Base-by-base conservation (phyloP, 2,113 vertebrate species). In the Rhinopomastus cyanomelas region DNA sequence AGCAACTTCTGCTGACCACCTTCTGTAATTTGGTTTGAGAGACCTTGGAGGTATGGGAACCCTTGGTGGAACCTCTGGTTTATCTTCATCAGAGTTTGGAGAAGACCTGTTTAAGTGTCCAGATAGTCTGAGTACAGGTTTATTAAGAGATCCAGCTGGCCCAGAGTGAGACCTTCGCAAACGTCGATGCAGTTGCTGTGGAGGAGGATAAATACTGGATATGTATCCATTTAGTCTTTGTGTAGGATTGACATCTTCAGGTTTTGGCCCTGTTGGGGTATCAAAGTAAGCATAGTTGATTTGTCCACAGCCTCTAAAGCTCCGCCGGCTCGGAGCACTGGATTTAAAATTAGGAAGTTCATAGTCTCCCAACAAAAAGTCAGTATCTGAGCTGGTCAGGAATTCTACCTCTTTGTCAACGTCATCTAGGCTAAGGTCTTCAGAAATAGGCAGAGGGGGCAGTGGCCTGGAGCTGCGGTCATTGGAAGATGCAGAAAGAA, bases 1-100 rank as follows among this genome's bases (percentile, higher is more conserved):
- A 7, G 99, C 97, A 3, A 99, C 99, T 93, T 99, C 99, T 11
- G 98, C 99, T 34, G 99, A 99, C 99, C 99, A 99, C 94, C 99
- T 97, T 77, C 99, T 98, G 89, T 97, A 97, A 92, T 99, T 98
- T 6, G 97, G 97, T 78, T 98, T 99, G 46, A 95, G 73, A 2
- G 97, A 96, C 92, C 99, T 92, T 3, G 99, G 99, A 30, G 99
- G 99, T 59, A 99, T 98, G n/a, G 99, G 99, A 59, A 98, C 96
- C 37, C 99, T 96, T 4, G 99, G 99, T 8, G 99, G 99, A 20
- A 99, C 95, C 94, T 98, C 98, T 1, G 98, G 98, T 87, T 98
- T 99, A 66, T 98, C 98, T 37, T 97, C 97, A 34, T 96, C 97
- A 17, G 97, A 97, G 73, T 97, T 96, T 25, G 96, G 98, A 44